These are phyloP conservation scores for Melipona beecheii DNA, from an alignment of 2,888 invertebrate species.

Conservation along the genomic window DNA sequence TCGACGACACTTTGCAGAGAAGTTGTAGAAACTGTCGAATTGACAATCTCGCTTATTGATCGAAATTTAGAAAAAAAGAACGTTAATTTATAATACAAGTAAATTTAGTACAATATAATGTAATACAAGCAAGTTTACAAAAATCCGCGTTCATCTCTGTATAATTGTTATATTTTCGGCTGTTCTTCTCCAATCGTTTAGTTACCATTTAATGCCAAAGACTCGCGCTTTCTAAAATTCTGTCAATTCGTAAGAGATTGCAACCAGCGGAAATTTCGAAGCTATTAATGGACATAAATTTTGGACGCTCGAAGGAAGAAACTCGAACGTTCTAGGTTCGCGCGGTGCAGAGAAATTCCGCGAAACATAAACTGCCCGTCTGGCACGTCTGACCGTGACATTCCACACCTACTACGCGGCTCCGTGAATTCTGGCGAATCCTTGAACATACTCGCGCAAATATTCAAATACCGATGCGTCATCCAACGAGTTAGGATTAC, in stretches of 20 bases:
- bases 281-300: not conserved
- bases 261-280: not conserved
- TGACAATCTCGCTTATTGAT: too few species aligned
- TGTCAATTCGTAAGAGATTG: not conserved
- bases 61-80: too few species aligned
- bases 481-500: not conserved
- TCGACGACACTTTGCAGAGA: not conserved
- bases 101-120: too few species aligned
- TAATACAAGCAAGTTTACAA: too few species aligned
- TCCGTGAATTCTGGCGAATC: not conserved
- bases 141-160: too few species aligned
- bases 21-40: not conserved
- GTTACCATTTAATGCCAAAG: rapidly evolving
- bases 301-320: not conserved
- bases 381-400: not conserved
- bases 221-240: not conserved
- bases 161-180: too few species aligned
- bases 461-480: not conserved
- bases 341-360: not conserved
- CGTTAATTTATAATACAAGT: too few species aligned
- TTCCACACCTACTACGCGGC: not conserved
- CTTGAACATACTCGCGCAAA: not conserved
- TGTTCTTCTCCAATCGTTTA: too few species aligned
- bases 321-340: not conserved
- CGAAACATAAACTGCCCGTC: not conserved